phyloP scores from a whole-genome alignment of 2,888 invertebrate genomes.

The Dichetophora obliterata region DNA sequence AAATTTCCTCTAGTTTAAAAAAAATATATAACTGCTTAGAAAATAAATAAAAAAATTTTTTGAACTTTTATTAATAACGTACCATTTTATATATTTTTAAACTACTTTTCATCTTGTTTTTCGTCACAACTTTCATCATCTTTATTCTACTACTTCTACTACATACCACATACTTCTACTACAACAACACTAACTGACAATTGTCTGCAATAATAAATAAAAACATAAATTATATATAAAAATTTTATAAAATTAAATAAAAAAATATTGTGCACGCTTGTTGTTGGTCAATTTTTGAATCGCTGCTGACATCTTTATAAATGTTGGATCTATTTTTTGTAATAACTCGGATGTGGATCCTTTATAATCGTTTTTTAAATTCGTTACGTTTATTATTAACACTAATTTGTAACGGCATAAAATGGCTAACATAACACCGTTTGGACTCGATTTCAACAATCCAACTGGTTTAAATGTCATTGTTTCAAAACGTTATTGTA shows the following conservation, averaged over 20 bases:
- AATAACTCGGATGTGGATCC: slow-evolving; percentile 22
- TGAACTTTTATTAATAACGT: background rate
- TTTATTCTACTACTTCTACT: slow-evolving; percentile 15
- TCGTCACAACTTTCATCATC: slow-evolving; percentile 8
- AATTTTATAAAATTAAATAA: slow-evolving; percentile 6
- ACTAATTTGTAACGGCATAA: background rate
- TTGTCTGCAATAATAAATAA: background rate
- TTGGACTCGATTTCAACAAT: slow-evolving; percentile 7
- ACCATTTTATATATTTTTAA: background rate
- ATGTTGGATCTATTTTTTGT: slow-evolving; percentile 12
- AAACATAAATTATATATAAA: background rate
- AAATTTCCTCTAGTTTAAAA: too few species aligned
- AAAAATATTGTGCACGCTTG: slow-evolving; percentile 26
- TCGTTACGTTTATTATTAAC: background rate
- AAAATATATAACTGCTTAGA: too few species aligned
- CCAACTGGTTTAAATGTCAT: slow-evolving; percentile 1
- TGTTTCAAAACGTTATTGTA: background rate
- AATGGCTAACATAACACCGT: slow-evolving; percentile 30
- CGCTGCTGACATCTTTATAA: background rate
- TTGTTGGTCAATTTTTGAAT: background rate
- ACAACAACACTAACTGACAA: slow-evolving; percentile 17
- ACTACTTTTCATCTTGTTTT: background rate
- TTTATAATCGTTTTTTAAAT: slow-evolving; percentile 10
- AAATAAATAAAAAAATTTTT: too few species aligned
- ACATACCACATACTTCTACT: background rate